Conservation (phyloP, 2,113 vertebrate species). For the Saguinus imperator region DNA sequence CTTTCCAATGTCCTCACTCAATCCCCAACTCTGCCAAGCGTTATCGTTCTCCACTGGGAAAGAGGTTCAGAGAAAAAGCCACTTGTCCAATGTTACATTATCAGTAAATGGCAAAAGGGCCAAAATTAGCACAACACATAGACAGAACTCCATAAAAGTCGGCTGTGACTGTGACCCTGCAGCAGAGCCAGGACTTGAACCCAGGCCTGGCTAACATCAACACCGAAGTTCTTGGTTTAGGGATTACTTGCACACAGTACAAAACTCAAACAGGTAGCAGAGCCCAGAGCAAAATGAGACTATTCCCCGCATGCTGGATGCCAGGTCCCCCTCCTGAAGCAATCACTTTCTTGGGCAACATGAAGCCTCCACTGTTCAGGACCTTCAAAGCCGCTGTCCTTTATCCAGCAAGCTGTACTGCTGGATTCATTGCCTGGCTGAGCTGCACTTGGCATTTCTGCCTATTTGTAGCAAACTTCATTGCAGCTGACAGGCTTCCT, state of each 20-base stretch:
- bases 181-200: neutral
- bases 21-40: neutral
- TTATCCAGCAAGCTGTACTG: neutral
- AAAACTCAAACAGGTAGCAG: neutral
- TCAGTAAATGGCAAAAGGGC: neutral
- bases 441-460: neutral
- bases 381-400: neutral
- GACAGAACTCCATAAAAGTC: neutral
- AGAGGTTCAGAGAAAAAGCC: neutral
- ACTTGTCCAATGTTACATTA: neutral
- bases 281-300: neutral
- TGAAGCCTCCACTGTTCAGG: accelerated
- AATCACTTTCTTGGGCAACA: neutral
- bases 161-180: neutral
- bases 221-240: neutral
- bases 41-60: neutral
- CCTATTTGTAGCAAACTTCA: neutral
- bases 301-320: neutral
- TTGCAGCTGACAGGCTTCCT: neutral
- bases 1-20: neutral
- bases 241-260: accelerated
- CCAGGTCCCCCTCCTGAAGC: neutral
- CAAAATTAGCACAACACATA: neutral
- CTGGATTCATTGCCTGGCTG: neutral
- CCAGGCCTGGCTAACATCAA: neutral